phyloP scores from a whole-genome alignment of 2,888 invertebrate species.

The Trimorus sp. region DNA sequence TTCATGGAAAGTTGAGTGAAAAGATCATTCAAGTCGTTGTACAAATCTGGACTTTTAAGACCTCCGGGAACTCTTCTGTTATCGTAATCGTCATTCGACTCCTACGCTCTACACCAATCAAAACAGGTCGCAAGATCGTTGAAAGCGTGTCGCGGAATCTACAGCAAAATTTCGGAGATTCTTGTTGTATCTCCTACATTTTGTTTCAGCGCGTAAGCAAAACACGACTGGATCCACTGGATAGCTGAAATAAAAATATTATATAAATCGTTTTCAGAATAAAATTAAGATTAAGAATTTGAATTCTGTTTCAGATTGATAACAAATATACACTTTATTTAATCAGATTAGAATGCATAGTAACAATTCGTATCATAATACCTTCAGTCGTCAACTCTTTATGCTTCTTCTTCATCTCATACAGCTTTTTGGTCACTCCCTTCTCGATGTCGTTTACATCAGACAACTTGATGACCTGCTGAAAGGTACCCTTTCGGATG shows the following conservation, averaged over 20 bases:
- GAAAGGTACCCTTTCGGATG: conserved; percentile 6
- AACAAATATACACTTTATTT: too few relatives aligned
- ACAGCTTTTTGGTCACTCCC: conserved; percentile 35
- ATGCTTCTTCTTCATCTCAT: conserved; percentile 23
- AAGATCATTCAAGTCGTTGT: conserved; percentile 23
- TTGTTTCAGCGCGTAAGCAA: conserved; percentile 34
- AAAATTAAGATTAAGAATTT: too few relatives aligned
- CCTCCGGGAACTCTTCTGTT: conserved; percentile 38
- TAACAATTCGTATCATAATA: background rate
- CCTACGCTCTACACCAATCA: conserved; percentile 22
- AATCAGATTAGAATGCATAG: too few relatives aligned
- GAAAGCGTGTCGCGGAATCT: conserved; percentile 39
- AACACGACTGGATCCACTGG: conserved; percentile 32
- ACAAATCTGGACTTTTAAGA: conserved; percentile 16
- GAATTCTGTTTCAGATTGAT: too few relatives aligned
- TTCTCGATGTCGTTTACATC: conserved; percentile 37
- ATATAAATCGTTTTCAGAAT: too few relatives aligned
- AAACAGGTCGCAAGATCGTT: conserved; percentile 28
- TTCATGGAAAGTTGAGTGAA: conserved; percentile 17
- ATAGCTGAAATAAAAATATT: too few relatives aligned
- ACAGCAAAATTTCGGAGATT: conserved; percentile 21
- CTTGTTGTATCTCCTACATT: conserved; percentile 21
- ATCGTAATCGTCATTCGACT: conserved; percentile 14
- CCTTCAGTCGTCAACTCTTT: conserved; percentile 26
- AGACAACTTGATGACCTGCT: conserved; percentile 31